Evolutionary conservation across 2,113 vertebrate genomes (phyloP).

Genomic region (Cyanoderma ruficeps): DNA sequence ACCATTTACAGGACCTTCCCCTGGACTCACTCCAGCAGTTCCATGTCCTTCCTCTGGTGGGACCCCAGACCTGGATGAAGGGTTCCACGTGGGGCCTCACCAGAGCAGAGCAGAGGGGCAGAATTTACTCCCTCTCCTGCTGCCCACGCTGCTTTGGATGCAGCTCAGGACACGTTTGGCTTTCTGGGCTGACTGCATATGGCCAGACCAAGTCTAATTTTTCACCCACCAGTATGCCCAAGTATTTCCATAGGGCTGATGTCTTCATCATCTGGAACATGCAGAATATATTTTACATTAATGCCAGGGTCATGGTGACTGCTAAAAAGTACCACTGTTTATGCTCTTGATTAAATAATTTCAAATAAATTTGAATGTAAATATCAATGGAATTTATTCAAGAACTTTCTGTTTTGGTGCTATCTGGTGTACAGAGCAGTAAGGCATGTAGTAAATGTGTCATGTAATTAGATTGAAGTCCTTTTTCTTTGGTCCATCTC

Average conservation of each 20-base stretch:
- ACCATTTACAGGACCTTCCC: not conserved
- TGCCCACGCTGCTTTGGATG: rapidly evolving
- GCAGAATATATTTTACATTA: not conserved
- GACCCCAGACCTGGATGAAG: not conserved
- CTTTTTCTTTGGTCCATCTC: not conserved
- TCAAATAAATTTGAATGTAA: not conserved
- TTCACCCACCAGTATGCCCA: not conserved
- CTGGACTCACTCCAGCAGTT: rapidly evolving
- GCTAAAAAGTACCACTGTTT: rapidly evolving
- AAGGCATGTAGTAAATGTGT: not conserved
- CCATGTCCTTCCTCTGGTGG: not conserved
- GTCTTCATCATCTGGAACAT: not conserved
- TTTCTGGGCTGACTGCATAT: rapidly evolving
- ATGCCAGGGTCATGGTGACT: not conserved
- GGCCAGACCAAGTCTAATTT: rapidly evolving
- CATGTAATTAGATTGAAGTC: not conserved
- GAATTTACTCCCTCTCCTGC: not conserved
- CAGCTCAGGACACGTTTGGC: rapidly evolving
- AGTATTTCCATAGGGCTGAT: not conserved
- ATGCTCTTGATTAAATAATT: not conserved
- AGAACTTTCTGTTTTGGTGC: not conserved
- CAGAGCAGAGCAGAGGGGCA: not conserved
- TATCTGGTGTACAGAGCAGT: not conserved
- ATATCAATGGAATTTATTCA: not conserved
- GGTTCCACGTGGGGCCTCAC: not conserved